Evolutionary conservation across 2,797 vertebrate species (phyloP).

Genomic region (Halcyon smyrnensis): DNA sequence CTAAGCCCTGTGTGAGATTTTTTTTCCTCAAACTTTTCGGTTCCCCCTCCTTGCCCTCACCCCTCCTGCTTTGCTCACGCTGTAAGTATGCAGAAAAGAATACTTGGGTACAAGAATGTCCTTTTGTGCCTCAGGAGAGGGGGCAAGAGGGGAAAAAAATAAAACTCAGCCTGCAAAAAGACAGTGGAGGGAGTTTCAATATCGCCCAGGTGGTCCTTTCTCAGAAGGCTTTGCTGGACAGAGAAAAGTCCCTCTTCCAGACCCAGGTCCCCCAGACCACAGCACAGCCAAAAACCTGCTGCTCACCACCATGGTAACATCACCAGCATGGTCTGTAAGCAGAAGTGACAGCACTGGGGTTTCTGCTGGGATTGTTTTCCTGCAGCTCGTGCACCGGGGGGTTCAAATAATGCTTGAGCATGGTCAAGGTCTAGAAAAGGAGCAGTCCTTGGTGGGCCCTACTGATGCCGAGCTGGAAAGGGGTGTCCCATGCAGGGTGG

Average conservation of each 20-base stretch:
- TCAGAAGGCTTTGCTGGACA: neutral
- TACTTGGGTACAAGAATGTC: slow-evolving; percentile 69
- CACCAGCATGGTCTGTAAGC: neutral
- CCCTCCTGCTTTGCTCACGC: slow-evolving; percentile 72
- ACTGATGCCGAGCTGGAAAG: neutral
- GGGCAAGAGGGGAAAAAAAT: slow-evolving; percentile 43
- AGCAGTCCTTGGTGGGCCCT: neutral
- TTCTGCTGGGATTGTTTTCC: slow-evolving; percentile 7
- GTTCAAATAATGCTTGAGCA: neutral
- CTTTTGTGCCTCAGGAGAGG: slow-evolving; percentile 64
- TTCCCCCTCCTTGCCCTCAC: slow-evolving; percentile 14
- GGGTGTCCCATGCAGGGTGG: rapidly evolving
- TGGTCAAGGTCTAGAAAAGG: neutral
- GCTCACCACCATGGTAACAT: slow-evolving; percentile 29
- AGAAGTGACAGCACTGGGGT: slow-evolving; percentile 28
- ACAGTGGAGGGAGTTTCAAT: neutral
- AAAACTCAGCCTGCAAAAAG: neutral
- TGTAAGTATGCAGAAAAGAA: slow-evolving; percentile 75
- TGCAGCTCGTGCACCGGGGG: neutral
- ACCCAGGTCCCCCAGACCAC: neutral
- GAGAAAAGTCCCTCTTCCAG: neutral
- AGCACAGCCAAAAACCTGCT: neutral
- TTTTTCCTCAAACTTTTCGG: slow-evolving; percentile 73
- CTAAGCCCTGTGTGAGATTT: slow-evolving; percentile 78
- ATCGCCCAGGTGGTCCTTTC: neutral